These are phyloP conservation scores for Hippopotamus amphibius DNA, from an alignment of 2,113 vertebrate genomes.

Conservation along the genomic window DNA sequence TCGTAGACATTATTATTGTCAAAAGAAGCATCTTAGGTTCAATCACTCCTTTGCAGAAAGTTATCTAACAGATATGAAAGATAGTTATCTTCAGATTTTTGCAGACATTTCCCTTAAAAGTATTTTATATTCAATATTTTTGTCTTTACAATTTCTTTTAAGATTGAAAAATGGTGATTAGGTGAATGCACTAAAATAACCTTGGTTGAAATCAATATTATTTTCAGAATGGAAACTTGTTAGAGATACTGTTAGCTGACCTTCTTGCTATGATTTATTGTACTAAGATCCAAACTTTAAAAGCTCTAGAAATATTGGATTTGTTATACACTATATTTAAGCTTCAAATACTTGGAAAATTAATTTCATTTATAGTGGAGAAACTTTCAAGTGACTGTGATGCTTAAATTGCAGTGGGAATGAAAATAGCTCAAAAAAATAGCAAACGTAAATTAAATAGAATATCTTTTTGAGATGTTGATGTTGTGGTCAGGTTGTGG, in stretches of 20 bases:
- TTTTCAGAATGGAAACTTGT: slow-evolving; percentile 31
- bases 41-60: not conserved
- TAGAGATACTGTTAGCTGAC: slow-evolving; percentile 7
- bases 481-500: not conserved
- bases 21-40: not conserved
- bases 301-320: slow-evolving; percentile 27
- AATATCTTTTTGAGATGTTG: not conserved
- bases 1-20: not conserved
- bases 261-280: not conserved
- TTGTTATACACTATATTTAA: not conserved
- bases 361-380: not conserved
- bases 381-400: not conserved
- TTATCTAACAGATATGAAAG: slow-evolving; percentile 12
- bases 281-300: not conserved
- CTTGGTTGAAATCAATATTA: not conserved
- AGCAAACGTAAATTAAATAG: slow-evolving; percentile 29
- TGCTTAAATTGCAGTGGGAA: not conserved
- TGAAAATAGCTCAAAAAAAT: not conserved
- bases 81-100: not conserved
- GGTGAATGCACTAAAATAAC: not conserved
- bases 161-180: slow-evolving; percentile 39
- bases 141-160: slow-evolving; percentile 39
- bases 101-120: not conserved
- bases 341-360: not conserved
- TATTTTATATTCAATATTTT: slow-evolving; percentile 36